phyloP scores from a whole-genome alignment of 1,140 invertebrate genomes.

The Micrasema minimum region DNA sequence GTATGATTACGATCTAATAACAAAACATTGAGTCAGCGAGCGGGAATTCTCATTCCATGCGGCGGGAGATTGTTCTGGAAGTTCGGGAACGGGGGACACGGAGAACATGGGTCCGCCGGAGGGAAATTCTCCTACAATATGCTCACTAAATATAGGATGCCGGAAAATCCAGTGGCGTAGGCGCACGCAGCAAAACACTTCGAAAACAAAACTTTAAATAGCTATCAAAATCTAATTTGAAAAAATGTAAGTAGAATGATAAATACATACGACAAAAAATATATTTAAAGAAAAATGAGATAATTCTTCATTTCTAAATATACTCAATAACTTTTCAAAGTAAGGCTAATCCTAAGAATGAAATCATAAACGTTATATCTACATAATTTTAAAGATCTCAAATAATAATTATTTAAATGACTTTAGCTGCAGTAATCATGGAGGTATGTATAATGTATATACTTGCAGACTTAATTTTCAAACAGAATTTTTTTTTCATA shows the following conservation, averaged over 20 bases:
- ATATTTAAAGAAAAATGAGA: too few species aligned
- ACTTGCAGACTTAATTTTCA: too few species aligned
- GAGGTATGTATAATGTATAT: too few species aligned
- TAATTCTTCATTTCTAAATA: too few species aligned
- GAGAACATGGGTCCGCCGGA: neutral
- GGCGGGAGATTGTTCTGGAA: conserved; percentile 19
- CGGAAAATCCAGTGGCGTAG: conserved; percentile 12
- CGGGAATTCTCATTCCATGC: neutral
- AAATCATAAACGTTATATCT: too few species aligned
- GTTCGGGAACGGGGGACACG: neutral
- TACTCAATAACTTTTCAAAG: too few species aligned
- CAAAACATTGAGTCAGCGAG: conserved; percentile 23
- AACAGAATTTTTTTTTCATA: too few species aligned
- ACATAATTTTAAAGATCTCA: too few species aligned
- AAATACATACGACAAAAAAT: too few species aligned
- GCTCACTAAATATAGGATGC: conserved; percentile 15
- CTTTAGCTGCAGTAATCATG: too few species aligned
- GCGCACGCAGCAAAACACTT: neutral
- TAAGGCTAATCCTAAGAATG: too few species aligned
- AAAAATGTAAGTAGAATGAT: neutral
- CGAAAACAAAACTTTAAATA: neutral
- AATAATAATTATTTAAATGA: too few species aligned
- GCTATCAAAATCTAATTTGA: neutral
- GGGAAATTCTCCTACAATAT: neutral
- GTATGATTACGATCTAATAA: conserved; percentile 26